Evolutionary conservation across 2,113 vertebrate species (phyloP).

Genomic region (Suncus etruscus): DNA sequence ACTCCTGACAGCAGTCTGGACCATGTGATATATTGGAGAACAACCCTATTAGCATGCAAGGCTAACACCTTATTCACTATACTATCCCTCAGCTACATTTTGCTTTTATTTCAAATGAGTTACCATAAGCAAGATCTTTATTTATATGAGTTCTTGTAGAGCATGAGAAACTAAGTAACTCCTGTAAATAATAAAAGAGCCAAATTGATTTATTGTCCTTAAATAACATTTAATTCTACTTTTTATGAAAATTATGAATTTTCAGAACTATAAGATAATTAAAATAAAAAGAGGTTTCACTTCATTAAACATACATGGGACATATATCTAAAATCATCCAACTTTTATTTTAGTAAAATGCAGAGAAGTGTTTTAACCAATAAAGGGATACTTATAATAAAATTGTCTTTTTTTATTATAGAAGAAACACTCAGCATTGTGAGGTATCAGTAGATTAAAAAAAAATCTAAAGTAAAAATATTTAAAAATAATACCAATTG

Average conservation of each 20-base stretch:
- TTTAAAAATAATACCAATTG: slow-evolving; percentile 8
- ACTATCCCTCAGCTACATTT: too few species aligned
- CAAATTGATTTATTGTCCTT: background rate
- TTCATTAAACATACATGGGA: slow-evolving; percentile 11
- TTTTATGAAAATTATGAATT: background rate
- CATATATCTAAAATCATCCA: slow-evolving; percentile 16
- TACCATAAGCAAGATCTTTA: background rate
- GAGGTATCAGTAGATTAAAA: slow-evolving; percentile 38
- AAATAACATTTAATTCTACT: slow-evolving; percentile 6
- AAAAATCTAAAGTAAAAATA: slow-evolving; percentile 28
- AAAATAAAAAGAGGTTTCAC: background rate
- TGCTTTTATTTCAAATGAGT: too few species aligned
- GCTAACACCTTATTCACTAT: too few species aligned
- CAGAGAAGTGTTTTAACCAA: slow-evolving; percentile 5
- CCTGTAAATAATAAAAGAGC: background rate
- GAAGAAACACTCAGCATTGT: slow-evolving; percentile 2
- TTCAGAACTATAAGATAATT: background rate
- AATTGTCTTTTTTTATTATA: background rate
- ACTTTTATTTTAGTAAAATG: background rate
- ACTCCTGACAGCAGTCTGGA: too few species aligned
- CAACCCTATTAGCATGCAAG: too few species aligned
- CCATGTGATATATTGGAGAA: too few species aligned
- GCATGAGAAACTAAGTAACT: background rate
- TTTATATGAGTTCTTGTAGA: background rate
- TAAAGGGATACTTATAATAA: slow-evolving; percentile 14